These are phyloP conservation scores for Pocillopora grandis DNA, from an alignment of 92 coral and sea anemone species.

Conservation along the genomic window DNA sequence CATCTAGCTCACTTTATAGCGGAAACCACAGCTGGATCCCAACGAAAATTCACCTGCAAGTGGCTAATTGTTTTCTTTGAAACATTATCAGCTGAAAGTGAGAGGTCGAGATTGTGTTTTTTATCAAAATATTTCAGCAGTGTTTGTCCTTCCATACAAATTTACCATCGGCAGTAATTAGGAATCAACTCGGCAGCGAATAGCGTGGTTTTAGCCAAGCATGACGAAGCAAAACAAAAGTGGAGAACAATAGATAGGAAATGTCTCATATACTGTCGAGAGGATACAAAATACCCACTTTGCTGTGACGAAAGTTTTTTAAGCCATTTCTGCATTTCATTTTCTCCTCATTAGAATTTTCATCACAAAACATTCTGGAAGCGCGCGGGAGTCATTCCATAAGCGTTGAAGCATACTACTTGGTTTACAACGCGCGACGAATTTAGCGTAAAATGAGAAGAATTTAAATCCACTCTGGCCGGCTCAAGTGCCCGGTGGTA, in stretches of 20 bases:
- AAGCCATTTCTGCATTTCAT: slow-evolving; percentile 20
- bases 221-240: slow-evolving; percentile 30
- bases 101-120: slow-evolving; percentile 11
- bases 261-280: slow-evolving; percentile 9
- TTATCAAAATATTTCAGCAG: neutral
- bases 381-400: neutral
- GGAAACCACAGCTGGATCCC: slow-evolving; percentile 24
- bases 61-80: slow-evolving; percentile 14
- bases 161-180: neutral
- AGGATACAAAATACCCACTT: slow-evolving; percentile 8
- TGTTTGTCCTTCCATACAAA: slow-evolving; percentile 2
- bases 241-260: slow-evolving; percentile 23
- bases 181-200: neutral
- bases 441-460: slow-evolving; percentile 1
- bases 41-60: slow-evolving; percentile 24
- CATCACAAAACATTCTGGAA: neutral
- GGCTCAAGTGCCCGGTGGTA: neutral
- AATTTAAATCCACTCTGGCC: slow-evolving; percentile 3
- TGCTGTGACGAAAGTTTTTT: neutral
- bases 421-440: too few relatives aligned
- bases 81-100: slow-evolving; percentile 21
- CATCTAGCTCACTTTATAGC: neutral
- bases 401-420: too few relatives aligned
- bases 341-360: slow-evolving; percentile 13
- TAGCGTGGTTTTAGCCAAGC: slow-evolving; percentile 58